phyloP scores from a whole-genome alignment of 1,140 invertebrate species.

The Neelides sp. region DNA sequence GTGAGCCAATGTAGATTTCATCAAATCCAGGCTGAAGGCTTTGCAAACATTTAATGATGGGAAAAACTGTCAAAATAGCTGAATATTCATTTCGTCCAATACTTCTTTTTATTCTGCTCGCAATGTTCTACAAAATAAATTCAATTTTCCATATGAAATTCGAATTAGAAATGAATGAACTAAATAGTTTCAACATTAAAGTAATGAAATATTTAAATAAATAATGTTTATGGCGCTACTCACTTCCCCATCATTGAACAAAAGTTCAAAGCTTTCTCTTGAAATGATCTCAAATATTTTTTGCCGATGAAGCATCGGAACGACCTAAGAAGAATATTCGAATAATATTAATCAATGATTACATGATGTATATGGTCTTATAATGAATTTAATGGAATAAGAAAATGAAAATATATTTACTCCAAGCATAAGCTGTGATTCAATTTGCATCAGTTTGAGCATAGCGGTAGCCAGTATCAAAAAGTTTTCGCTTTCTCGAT shows the following conservation, averaged over 20 bases:
- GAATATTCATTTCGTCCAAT: constrained; percentile 68
- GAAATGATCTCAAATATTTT: constrained; percentile 74
- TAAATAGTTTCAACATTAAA: not conserved
- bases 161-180: not conserved
- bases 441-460: constrained; percentile 76
- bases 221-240: constrained; percentile 4
- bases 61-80: constrained; percentile 69
- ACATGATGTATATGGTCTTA: too few relatives aligned
- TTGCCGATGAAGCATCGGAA: constrained; percentile 63
- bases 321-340: too few relatives aligned
- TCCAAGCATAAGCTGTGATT: constrained; percentile 64
- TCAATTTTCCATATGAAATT: constrained; percentile 5
- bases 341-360: too few relatives aligned
- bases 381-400: too few relatives aligned
- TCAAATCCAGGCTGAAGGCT: constrained; percentile 73
- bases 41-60: constrained; percentile 68
- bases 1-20: constrained; percentile 57
- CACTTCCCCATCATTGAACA: constrained; percentile 74
- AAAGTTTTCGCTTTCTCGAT: constrained; percentile 77
- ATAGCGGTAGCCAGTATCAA: constrained; percentile 70
- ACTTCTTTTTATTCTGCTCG: constrained; percentile 59
- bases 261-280: constrained; percentile 65
- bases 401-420: too few relatives aligned
- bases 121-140: constrained; percentile 50
- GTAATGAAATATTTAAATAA: not conserved